phyloP scores from a whole-genome alignment of 2,888 invertebrate genomes.

The Polydrusus cervinus region DNA sequence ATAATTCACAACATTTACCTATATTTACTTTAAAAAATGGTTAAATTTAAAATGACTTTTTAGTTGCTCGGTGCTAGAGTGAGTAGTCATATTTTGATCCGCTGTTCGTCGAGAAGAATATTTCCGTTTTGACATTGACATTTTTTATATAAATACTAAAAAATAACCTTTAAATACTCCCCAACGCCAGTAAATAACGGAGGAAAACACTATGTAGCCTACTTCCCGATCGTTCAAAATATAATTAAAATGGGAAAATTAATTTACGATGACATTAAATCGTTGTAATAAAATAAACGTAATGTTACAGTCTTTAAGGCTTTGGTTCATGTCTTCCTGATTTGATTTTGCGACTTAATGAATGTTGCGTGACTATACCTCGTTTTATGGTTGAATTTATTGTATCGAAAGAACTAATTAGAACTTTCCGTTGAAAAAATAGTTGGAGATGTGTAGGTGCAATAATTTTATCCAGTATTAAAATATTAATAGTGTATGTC shows the following conservation, averaged over 20 bases:
- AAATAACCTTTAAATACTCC: too few relatives aligned
- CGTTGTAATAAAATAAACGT: constrained; percentile 15
- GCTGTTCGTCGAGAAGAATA: too few relatives aligned
- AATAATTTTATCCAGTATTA: not conserved
- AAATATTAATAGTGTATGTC: too few relatives aligned
- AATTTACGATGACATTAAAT: constrained; percentile 8
- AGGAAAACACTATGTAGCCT: constrained; percentile 9
- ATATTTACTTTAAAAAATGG: too few relatives aligned
- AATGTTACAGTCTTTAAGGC: constrained; percentile 7
- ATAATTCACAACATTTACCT: too few relatives aligned
- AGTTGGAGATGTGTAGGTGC: not conserved
- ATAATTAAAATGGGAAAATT: constrained; percentile 18
- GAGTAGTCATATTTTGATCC: too few relatives aligned
- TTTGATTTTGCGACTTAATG: constrained; percentile 25
- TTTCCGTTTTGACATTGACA: too few relatives aligned
- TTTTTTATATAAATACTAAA: too few relatives aligned
- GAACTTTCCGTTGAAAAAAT: not conserved
- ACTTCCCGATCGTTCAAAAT: not conserved
- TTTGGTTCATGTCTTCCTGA: constrained; percentile 14
- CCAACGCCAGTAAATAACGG: not conserved
- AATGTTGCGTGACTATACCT: constrained; percentile 18
- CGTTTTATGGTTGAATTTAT: not conserved
- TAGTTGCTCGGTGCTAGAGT: too few relatives aligned
- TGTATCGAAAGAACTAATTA: constrained; percentile 2
- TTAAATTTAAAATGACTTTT: too few relatives aligned